Evolutionary conservation across 2,888 invertebrate species (phyloP), one percentile per base, ranked within the genome.

Genomic region (Drosophila buzzatii): DNA sequence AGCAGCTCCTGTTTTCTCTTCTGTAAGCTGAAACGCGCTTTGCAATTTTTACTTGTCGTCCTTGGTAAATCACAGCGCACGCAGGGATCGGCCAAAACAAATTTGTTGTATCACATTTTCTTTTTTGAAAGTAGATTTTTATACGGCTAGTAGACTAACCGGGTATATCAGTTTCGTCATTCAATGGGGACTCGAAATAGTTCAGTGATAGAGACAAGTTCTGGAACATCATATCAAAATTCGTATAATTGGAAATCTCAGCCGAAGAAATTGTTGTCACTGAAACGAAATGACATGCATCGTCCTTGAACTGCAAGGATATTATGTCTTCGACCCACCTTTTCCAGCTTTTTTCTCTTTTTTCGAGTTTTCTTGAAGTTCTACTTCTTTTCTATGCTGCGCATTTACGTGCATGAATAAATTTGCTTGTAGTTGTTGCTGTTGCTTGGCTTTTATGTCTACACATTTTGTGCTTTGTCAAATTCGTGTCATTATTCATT

Each of bases 401-500:
- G 70, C 79, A 78, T 88, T 86, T 86, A 88, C 88, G 83, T 86
- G 89, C 86, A 84, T 89, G 86, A 87, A 87, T 82, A 84, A 65
- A 82, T 86, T 84, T 79, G 27, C 16, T n/a, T 41, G 41, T 31
- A 41, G 39, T 1, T 55, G 39, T 7, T 55, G 39, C 2, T 41
- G 55, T 70, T 81, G 81, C 73, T 69, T 77, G 81, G 79, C 83
- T 69, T 85, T 81, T 83, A 70, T 79, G 75, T 68, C 67, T 68
- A 27, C 56, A 76, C 83, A 66, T 75, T 83, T 81, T 85, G 82
- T 81, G 82, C 87, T 78, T 81, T 88, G 83, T 89, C 89, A 90
- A 90, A 89, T 81, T 85, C 85, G 83, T 80, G 86, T 89, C 90
- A 90, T 90, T 90, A 90, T 86, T 90, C 89, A 90, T 90, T 90